phyloP scores from a whole-genome alignment of 2,888 invertebrate genomes.

The Drosophila neotestacea region DNA sequence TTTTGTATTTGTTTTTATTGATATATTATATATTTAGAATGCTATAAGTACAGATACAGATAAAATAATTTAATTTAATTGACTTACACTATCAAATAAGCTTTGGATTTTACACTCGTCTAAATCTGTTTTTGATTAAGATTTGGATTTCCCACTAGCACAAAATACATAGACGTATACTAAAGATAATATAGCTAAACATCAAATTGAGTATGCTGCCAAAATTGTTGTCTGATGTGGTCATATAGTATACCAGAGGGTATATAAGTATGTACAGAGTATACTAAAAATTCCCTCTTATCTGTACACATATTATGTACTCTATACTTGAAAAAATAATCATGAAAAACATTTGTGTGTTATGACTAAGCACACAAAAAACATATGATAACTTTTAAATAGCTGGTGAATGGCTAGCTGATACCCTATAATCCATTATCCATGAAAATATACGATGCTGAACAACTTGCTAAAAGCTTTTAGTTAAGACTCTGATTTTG shows the following conservation, averaged over 20 bases:
- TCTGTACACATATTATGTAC: neutral
- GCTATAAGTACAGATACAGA: no score
- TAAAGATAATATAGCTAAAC: neutral
- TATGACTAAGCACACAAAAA: neutral
- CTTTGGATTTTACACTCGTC: no score
- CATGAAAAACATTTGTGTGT: neutral
- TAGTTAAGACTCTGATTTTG: no score
- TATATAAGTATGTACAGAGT: neutral
- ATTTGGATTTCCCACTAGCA: neutral
- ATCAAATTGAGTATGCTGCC: neutral
- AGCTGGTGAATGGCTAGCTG: neutral
- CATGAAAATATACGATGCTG: neutral
- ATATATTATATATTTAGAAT: no score
- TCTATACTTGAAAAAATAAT: neutral
- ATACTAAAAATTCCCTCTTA: neutral
- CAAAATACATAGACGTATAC: no score
- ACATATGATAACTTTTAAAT: neutral
- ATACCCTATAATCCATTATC: neutral
- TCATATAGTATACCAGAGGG: neutral
- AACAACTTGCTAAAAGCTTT: no score
- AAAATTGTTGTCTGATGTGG: neutral
- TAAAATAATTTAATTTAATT: no score
- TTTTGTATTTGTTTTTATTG: no score
- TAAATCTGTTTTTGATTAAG: neutral
- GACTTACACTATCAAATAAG: no score